Base-by-base conservation (phyloP, 1,140 invertebrate genomes). In the Drosophila kikkawai region DNA sequence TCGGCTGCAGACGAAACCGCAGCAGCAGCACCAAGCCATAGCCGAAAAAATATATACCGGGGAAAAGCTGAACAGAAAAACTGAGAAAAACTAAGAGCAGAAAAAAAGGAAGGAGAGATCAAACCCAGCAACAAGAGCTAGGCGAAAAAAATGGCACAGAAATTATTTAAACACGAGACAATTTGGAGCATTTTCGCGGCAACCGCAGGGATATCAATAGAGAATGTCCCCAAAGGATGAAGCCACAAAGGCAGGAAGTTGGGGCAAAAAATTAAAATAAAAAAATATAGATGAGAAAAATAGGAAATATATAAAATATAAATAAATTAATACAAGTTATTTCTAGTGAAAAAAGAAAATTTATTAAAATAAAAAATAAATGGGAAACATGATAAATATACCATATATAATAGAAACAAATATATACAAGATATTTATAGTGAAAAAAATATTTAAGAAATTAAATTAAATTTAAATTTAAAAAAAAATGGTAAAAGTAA, bases 1-100 rank as follows among this genome's bases (percentile, higher is more conserved):
- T 88, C 84, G 80, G 58, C 80, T 56, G 85, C 84, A 88, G 85
- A 88, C 48, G 85, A 84, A 88, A 88, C 84, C 84, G 78, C 83
- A 87, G 64, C 60, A 61, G 34, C 19, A 29, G 47, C 19, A 47
- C 58, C 79, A 48, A 69, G 63, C 63, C 47, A 29, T 42, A 41
- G 22, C 51, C 12, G 47, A 42, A 76, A 66, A 66, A 55, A 50
- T 17, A 36, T n/a, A 51, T 9, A n/a, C 29, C n/a, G 7, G 19
- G 34, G 34, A 26, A 55, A 55, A n/a, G 53, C 36, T 4, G 36
- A 56, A 56, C 8, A 15, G 53, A 56, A 44, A 51, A 61, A 41
- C 11, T 37, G 7, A 36, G 29, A 48, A 53, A 57, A 59, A 65
- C 48, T 29, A 29, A 26, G 44, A 56, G 7, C 9, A 37, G 55